Base-by-base conservation (phyloP, 2,888 invertebrate genomes). In the Agrotis segetum region DNA sequence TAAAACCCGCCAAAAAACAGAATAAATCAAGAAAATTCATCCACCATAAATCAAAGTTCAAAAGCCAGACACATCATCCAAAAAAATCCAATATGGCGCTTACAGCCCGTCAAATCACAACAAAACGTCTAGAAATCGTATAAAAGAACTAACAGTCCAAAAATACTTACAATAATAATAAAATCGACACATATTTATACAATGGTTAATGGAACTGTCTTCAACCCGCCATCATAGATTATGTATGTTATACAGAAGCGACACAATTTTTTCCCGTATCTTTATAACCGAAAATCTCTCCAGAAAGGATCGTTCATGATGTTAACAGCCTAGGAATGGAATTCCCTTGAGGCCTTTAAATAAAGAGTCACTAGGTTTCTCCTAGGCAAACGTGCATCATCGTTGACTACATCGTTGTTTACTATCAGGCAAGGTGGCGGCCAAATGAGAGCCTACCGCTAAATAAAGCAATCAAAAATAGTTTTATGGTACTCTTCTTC, bases 191-290 rank as follows among this genome's bases (percentile, higher is more conserved):
- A 55, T 65, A 34, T 53, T 29, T 72, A 62, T 49, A 62, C 47
- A 55, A 61, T 52, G 55, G 71, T 71, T 66, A 82, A 77, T 82
- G 77, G 74, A 69, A 65, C 65, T 61, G 68, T 69, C 65, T n/a
- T 40, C 67, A 24, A 40, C 52, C 19, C 49, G 29, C 13, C 3
- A n/a, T 34, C 56, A 34, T 9, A 56, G 56, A 56, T 0, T 14
- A 34, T 13, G 34, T n/a, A n/a, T 13, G 13, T 11, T 6, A 9
- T n/a, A 1, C 14, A 56, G 56, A 34, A n/a, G n/a, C 29, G 34
- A 56, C 34, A 14, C n/a, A n/a, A n/a, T 21, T 4, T 50, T 19
- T 50, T 5, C 13, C 46, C 3, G 5, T 34, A 1, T 1, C 34
- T 29, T 29, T 29, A 9, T 34, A 34, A 34, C 34, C 7, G 34